phyloP scores from a whole-genome alignment of 2,888 invertebrate species.

The Lepidocyrtoides sp. region DNA sequence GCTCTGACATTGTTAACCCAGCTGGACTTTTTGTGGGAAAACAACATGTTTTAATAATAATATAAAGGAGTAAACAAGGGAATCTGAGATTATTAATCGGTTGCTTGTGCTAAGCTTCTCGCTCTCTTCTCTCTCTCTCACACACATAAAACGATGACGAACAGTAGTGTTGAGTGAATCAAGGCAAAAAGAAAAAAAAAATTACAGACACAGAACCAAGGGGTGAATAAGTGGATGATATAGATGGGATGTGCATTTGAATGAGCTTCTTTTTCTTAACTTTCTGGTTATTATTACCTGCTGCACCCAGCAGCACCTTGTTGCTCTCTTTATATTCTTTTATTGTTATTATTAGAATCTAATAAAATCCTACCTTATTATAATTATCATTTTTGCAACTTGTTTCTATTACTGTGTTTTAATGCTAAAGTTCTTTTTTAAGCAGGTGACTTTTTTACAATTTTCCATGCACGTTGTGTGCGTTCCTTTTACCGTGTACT shows the following conservation, averaged over 20 bases:
- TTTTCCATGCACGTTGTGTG: background rate
- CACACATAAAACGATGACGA: background rate
- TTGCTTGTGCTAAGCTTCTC: conserved; percentile 1
- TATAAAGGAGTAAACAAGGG: too few relatives aligned
- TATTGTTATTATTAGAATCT: conserved; percentile 2
- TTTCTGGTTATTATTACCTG: background rate
- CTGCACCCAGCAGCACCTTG: conserved; percentile 16
- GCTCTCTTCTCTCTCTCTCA: background rate
- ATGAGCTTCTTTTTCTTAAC: conserved; percentile 21
- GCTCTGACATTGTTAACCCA: conserved; percentile 18
- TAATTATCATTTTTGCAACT: conserved; percentile 31
- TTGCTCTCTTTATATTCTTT: background rate
- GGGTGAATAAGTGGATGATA: background rate
- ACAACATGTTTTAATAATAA: conserved; percentile 52
- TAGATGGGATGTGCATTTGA: conserved; percentile 49
- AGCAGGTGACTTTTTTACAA: background rate
- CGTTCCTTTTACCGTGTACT: background rate
- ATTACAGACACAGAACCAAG: background rate
- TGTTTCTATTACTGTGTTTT: conserved; percentile 49
- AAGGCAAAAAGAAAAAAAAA: conserved; percentile 21
- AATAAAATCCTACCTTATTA: conserved; percentile 33
- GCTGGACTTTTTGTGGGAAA: conserved; percentile 72
- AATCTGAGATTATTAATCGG: conserved; percentile 62
- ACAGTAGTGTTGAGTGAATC: conserved; percentile 23
- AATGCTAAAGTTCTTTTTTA: background rate